Evolutionary conservation across 2,888 invertebrate genomes (phyloP), one percentile per base, ranked within the genome.

Genomic region (Eristalis arbustorum): DNA sequence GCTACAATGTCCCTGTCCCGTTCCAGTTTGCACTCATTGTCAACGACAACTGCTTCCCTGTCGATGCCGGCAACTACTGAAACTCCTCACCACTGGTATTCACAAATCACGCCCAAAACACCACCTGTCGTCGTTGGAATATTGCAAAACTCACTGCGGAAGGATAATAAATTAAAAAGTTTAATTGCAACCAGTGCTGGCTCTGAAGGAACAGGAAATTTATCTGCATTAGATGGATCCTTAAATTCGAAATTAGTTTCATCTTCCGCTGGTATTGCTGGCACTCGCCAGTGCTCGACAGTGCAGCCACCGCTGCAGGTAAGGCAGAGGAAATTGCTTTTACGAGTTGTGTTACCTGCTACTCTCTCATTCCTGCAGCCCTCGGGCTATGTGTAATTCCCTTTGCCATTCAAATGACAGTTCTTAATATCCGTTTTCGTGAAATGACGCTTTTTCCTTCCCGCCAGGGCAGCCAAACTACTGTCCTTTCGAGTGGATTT

Each of bases 141-240:
- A 59, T 59, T 59, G 59, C 59, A 59, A 59, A 59, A 25, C 59
- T 59, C 25, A 73, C 31, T 49, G n/a, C 62, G 56, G 34, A 56
- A 63, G n/a, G 62, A 63, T 74, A 64, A 79, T 79, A 79, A 78
- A 84, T 84, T 84, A 78, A 61, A 84, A 84, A 84, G 74, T 84
- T 84, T 84, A 84, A 79, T 84, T 79, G 79, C 71, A 62, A 62
- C 18, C 25, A 59, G 5, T n/a, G 59, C 59, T 59, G 23, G 13
- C 2, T 14, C 59, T 59, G 59, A 25, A 59, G 74, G 74, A 79
- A 74, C 40, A 68, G 66, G 37, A 57, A 79, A 79, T 84, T 84
- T 84, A 72, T 75, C 84, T 42, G 62, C 61, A 75, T 71, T 74
- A 61, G 59, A 84, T 71, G 14, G 74, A 63, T 79, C 63, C 57